phyloP scores from a whole-genome alignment of 2,113 vertebrate genomes.

The Cinclus cinclus region DNA sequence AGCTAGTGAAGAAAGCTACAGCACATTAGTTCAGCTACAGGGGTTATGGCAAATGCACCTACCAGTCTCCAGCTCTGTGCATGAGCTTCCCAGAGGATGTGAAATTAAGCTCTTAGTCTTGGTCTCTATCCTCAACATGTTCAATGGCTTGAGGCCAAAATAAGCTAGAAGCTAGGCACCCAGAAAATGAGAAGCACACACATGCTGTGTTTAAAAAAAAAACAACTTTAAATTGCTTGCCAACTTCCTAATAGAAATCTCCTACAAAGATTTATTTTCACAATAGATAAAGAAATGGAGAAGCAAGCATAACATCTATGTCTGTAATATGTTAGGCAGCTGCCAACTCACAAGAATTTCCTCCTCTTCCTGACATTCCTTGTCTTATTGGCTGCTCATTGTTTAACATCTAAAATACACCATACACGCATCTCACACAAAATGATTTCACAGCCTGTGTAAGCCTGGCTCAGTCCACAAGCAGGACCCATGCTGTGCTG shows the following conservation, averaged over 20 bases:
- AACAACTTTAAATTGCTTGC: not conserved
- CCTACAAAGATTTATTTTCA: not conserved
- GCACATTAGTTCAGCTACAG: constrained; percentile 32
- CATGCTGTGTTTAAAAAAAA: constrained; percentile 26
- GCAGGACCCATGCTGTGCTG: not conserved
- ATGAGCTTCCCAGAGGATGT: not conserved
- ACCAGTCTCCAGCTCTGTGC: not conserved
- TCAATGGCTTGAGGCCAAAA: constrained; percentile 32
- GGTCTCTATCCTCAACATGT: not conserved
- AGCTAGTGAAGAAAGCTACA: not conserved
- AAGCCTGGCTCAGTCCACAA: not conserved
- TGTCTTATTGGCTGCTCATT: not conserved
- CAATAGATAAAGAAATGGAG: not conserved
- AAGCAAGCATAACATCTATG: not conserved
- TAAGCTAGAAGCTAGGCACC: constrained; percentile 31
- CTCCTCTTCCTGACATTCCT: not conserved
- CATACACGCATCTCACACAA: not conserved
- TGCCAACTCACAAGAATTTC: not conserved
- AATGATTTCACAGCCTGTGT: not conserved
- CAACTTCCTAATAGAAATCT: constrained; percentile 30
- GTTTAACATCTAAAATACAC: not conserved
- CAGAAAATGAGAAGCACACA: constrained; percentile 55
- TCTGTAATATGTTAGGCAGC: not conserved
- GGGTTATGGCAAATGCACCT: not conserved
- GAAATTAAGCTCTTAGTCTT: constrained; percentile 41